Evolutionary conservation across 2,888 invertebrate species (phyloP), one percentile per base, ranked within the genome.

Genomic region (Linnaemya tessellans): DNA sequence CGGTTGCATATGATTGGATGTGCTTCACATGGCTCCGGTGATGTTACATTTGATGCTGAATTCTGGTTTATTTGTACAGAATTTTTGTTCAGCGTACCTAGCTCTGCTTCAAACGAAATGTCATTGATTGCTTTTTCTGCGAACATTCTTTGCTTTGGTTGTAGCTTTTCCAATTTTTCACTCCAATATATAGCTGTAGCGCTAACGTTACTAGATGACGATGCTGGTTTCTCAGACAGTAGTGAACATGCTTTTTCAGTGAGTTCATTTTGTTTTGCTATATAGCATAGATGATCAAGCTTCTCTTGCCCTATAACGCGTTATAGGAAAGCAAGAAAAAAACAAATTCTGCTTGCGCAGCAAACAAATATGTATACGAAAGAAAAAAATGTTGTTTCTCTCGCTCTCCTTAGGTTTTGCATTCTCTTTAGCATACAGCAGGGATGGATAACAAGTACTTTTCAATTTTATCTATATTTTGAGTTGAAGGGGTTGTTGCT

Each of bases 161-260:
- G 75, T 9, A 87, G 64, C 35, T 79, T 73, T 25, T 86, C 81
- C 1, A 87, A 73, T 75, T 87, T 88, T 18, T 73, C 51, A 49
- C 67, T 80, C 80, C 80, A 80, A 74, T 79, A 70, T 22, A 79
- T 15, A 60, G 81, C 68, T 74, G 70, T 75, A 25, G 38, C 46
- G 43, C 56, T 70, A 35, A 82, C 20, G 46, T 70, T 81, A 25
- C 20, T 67, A 35, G 41, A n/a, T 70, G 70, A 22, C 41, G 68
- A 41, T 79, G n/a, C 2, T 74, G 71, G 79, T 25, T 49, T 75
- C 43, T 74, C 67, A 68, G 70, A 56, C 43, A 81, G 62, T 54
- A 75, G 60, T 60, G 70, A 81, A 62, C 64, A 75, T 35, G 81
- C 54, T 54, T 75, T 62, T 75, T 81, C 68, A 54, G 70, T 68